These are phyloP conservation scores for Drosophila parvula DNA, from an alignment of 1,140 invertebrate species.

Conservation along the genomic window DNA sequence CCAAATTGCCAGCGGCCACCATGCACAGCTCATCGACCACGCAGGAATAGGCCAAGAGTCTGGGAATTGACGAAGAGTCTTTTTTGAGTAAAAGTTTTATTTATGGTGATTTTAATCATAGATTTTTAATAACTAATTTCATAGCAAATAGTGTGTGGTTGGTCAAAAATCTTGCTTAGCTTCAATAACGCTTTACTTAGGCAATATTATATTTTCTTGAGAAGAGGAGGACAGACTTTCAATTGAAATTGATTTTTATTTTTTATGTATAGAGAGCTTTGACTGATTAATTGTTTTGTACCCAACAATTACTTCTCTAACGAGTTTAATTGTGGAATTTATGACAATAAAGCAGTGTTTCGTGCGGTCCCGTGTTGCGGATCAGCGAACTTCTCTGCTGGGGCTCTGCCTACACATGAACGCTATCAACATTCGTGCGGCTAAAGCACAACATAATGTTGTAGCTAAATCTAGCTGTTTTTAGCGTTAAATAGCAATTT, in stretches of 20 bases:
- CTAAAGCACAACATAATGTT: no score
- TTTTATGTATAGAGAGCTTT: background rate
- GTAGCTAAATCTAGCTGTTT: no score
- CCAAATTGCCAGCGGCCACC: slow-evolving; percentile 89
- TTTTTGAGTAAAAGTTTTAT: background rate
- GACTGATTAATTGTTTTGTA: slow-evolving; percentile 12
- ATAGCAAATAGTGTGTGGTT: no score
- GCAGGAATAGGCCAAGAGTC: slow-evolving; percentile 71
- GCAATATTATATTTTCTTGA: background rate
- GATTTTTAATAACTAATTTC: no score
- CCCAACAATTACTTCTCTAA: background rate
- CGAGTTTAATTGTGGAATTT: background rate
- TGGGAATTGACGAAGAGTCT: slow-evolving; percentile 8
- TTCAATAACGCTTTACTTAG: background rate
- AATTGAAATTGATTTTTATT: slow-evolving; percentile 8
- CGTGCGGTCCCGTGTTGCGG: no score
- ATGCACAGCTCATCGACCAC: slow-evolving; percentile 87
- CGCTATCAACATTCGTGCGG: no score
- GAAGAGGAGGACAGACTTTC: background rate
- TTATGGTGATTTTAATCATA: no score
- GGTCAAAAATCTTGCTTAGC: background rate
- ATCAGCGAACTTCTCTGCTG: no score
- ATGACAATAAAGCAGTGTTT: background rate
- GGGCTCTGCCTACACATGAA: no score
- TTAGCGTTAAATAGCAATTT: no score